Conservation (phyloP, 2,888 invertebrate genomes). For the Serrognathus titanus region DNA sequence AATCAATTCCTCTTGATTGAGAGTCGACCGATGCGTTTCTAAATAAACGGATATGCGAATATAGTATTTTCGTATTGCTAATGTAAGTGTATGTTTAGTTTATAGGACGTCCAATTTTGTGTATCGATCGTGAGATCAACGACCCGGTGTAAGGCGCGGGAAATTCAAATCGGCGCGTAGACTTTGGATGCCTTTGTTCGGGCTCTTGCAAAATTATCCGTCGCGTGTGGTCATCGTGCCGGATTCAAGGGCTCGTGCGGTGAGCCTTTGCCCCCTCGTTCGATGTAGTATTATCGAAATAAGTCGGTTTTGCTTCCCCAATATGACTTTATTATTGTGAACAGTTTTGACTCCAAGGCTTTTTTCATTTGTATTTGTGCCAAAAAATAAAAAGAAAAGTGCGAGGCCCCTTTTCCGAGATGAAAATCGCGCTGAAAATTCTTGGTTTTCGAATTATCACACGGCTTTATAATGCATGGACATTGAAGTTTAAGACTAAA, state of each 20-base stretch:
- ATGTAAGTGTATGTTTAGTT: conserved; percentile 28
- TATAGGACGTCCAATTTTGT: conserved; percentile 20
- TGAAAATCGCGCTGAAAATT: too few species aligned
- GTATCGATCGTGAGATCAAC: conserved; percentile 26
- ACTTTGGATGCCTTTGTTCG: background rate
- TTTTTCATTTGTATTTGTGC: too few species aligned
- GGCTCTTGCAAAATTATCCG: conserved; percentile 5
- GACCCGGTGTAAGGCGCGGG: conserved; percentile 16
- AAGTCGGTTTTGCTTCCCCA: too few species aligned
- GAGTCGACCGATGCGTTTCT: background rate
- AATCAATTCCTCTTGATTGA: too few species aligned
- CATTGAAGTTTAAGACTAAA: background rate
- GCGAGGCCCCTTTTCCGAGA: too few species aligned
- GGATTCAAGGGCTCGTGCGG: background rate
- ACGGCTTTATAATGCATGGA: background rate
- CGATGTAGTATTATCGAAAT: too few species aligned
- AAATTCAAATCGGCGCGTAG: conserved; percentile 11
- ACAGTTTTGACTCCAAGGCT: too few species aligned
- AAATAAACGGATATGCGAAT: conserved; percentile 17
- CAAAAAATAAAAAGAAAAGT: too few species aligned
- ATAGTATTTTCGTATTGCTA: conserved; percentile 22
- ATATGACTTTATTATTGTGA: too few species aligned
- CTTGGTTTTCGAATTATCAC: background rate
- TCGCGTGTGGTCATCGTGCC: background rate
- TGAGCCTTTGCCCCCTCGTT: background rate